Conservation (phyloP, 2,113 vertebrate genomes). For the Copsychus sechellarum region DNA sequence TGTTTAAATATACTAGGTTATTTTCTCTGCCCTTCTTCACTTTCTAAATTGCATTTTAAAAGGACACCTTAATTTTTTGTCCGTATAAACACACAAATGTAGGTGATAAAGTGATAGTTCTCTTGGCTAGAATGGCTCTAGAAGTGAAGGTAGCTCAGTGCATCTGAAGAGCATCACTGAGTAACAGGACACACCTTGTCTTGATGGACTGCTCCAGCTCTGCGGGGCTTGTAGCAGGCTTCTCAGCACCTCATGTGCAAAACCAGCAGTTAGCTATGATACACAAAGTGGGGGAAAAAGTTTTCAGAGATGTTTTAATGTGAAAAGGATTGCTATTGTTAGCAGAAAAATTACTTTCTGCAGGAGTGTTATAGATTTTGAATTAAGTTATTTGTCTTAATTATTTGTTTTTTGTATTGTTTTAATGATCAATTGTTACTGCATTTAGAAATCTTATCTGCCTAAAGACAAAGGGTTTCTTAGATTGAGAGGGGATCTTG, state of each 20-base stretch:
- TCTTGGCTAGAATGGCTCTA: background rate
- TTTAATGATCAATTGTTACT: background rate
- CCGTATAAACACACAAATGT: background rate
- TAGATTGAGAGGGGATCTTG: background rate
- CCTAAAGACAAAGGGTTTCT: background rate
- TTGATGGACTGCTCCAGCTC: background rate
- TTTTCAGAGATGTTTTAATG: background rate
- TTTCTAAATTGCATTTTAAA: background rate
- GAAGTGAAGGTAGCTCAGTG: background rate
- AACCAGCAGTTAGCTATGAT: background rate
- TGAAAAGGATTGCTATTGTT: background rate
- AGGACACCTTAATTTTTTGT: background rate
- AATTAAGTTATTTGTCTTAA: background rate
- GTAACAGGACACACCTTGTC: background rate
- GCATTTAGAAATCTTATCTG: background rate
- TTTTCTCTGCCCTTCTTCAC: background rate
- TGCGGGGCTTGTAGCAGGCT: background rate
- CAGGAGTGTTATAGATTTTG: background rate
- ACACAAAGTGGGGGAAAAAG: fast-evolving
- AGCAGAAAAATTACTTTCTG: background rate
- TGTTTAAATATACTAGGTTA: background rate
- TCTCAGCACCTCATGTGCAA: fast-evolving
- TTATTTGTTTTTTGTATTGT: background rate
- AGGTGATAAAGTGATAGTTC: background rate
- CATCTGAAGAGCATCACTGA: background rate